Conservation (phyloP, 2,113 vertebrate species). For the Lepisosteus oculatus region DNA sequence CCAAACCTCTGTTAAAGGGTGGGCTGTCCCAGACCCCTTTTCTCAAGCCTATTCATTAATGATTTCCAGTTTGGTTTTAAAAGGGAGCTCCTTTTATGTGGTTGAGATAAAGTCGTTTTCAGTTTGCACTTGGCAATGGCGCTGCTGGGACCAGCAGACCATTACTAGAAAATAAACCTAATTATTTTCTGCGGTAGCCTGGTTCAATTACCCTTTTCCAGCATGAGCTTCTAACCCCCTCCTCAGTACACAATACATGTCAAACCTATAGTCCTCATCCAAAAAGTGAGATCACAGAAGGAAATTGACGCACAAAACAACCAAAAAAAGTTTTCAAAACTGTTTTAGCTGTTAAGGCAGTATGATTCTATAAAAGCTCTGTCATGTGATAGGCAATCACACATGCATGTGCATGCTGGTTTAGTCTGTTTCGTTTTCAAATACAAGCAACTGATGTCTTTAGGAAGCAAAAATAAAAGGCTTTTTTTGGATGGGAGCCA, state of each 20-base stretch:
- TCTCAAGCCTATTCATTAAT: slow-evolving; percentile 59
- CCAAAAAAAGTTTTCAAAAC: not conserved
- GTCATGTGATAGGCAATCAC: not conserved
- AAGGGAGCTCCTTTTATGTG: slow-evolving; percentile 46
- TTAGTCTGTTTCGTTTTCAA: not conserved
- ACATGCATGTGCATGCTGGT: too few relatives aligned
- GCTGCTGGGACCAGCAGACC: slow-evolving; percentile 49
- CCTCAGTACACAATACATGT: not conserved
- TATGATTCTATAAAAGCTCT: not conserved
- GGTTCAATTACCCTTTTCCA: slow-evolving; percentile 30
- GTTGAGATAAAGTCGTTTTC: slow-evolving; percentile 52
- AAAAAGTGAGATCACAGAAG: slow-evolving; percentile 32
- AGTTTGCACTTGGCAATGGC: slow-evolving; percentile 50
- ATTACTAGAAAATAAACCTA: slow-evolving; percentile 63
- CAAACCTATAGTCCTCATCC: slow-evolving; percentile 22
- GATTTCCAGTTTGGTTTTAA: slow-evolving; percentile 47
- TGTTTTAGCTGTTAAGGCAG: slow-evolving; percentile 2
- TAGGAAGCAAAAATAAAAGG: not conserved
- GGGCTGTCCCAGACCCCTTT: slow-evolving; percentile 17
- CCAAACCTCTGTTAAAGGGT: slow-evolving; percentile 38
- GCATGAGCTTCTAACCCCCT: slow-evolving; percentile 31
- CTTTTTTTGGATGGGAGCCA: not conserved
- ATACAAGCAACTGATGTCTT: not conserved
- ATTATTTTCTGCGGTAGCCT: slow-evolving; percentile 56
- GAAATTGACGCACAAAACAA: not conserved